Conservation (phyloP, 2,888 invertebrate species). For the Beris chalybata region DNA sequence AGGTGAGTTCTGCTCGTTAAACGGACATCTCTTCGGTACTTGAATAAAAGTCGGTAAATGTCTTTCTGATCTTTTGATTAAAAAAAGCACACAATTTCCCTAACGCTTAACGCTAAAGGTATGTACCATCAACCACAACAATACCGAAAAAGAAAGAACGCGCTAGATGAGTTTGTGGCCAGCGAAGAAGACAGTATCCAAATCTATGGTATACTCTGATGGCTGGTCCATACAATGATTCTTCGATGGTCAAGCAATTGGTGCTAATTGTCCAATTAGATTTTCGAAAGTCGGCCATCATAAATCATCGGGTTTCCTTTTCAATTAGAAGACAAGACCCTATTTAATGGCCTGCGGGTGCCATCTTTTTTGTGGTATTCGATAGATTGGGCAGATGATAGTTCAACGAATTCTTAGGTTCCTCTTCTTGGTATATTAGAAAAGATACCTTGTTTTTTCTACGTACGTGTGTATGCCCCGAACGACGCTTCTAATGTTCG, state of each 20-base stretch:
- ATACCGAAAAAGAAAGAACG: neutral
- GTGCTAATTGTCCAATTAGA: constrained; percentile 28
- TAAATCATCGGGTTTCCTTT: constrained; percentile 20
- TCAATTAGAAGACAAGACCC: constrained; percentile 6
- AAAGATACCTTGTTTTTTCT: too few species aligned
- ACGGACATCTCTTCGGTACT: constrained; percentile 2
- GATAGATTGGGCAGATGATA: too few species aligned
- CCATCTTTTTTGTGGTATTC: too few species aligned
- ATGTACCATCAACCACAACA: too few species aligned
- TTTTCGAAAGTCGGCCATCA: constrained; percentile 21
- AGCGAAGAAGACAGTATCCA: neutral
- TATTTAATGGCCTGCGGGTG: neutral
- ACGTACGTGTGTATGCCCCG: too few species aligned
- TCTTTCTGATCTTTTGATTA: constrained; percentile 22
- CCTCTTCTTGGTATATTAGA: too few species aligned
- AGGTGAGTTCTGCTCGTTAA: constrained; percentile 10
- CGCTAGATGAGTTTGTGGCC: neutral
- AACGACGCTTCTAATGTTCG: too few species aligned
- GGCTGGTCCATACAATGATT: neutral
- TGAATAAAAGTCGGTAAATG: constrained; percentile 15
- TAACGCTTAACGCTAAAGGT: too few species aligned
- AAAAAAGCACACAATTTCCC: neutral
- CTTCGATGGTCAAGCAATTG: constrained; percentile 12
- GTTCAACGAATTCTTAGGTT: too few species aligned
- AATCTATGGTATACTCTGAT: neutral